A percentile compares a stretch with the other conserved stretches of the same genome.
phyloP scores from a whole-genome alignment of 2,888 invertebrate genomes.

The Sinhomidia bicolor region DNA sequence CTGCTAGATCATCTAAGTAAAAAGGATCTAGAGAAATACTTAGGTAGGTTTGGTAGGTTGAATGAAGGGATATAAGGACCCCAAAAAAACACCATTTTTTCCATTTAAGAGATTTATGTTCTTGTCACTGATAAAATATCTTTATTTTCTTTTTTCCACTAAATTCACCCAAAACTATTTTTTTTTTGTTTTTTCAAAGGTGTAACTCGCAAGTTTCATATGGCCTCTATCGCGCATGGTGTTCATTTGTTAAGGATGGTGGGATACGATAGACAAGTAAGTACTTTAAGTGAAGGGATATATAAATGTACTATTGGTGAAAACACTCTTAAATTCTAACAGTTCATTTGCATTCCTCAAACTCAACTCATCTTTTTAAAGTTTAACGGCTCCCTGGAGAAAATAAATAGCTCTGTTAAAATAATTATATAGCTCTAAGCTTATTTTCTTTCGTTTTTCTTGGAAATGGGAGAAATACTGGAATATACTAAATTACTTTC shows the following conservation, averaged over 20 bases:
- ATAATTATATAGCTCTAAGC: background rate
- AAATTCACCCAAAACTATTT: background rate
- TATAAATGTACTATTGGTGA: background rate
- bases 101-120: conserved; percentile 19
- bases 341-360: background rate
- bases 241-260: conserved; percentile 95
- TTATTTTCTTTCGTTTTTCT: too few species aligned
- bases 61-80: background rate
- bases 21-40: conserved; percentile 96
- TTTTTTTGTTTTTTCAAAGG: conserved; percentile 82
- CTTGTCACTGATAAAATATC: conserved; percentile 37
- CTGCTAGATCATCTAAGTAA: conserved; percentile 96
- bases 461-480: background rate
- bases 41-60: conserved; percentile 82
- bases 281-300: conserved; percentile 74
- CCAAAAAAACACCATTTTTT: too few species aligned
- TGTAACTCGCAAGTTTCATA: conserved; percentile 96
- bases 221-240: conserved; percentile 96
- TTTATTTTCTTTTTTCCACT: background rate
- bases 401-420: conserved; percentile 18
- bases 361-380: conserved; percentile 21
- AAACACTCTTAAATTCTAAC: conserved; percentile 39
- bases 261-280: conserved; percentile 94
- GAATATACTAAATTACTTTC: conserved; percentile 18
- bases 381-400: conserved; percentile 14